Evolutionary conservation across 2,113 vertebrate species (phyloP).

Genomic region (Gnathonemus echidnorhynchus): DNA sequence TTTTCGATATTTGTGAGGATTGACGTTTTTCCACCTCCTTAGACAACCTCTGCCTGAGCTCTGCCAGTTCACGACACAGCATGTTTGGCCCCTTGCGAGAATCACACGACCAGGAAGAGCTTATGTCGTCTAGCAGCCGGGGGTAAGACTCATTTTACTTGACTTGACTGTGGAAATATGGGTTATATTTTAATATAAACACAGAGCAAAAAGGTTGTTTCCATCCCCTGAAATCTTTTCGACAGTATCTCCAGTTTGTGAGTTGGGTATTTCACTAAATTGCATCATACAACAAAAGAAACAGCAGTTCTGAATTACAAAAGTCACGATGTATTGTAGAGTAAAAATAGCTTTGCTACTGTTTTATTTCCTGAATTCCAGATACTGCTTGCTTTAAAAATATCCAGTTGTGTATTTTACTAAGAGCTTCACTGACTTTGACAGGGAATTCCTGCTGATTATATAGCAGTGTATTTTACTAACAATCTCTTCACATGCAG

Average conservation of each 20-base stretch:
- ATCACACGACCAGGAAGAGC: constrained; percentile 49
- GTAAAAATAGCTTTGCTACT: constrained; percentile 5
- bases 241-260: neutral
- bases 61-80: constrained; percentile 57
- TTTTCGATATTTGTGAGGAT: neutral
- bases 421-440: neutral
- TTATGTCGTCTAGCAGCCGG: constrained; percentile 40
- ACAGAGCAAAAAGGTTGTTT: neutral
- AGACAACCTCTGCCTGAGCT: constrained; percentile 67
- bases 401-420: neutral
- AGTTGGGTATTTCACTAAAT: neutral
- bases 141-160: constrained; percentile 50
- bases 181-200: neutral
- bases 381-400: neutral
- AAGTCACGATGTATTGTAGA: neutral
- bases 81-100: constrained; percentile 62
- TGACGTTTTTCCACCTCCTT: neutral
- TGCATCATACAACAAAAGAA: constrained; percentile 10
- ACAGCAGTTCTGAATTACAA: neutral
- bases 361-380: neutral
- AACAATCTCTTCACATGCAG: neutral
- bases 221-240: neutral
- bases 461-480: neutral
- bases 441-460: neutral
- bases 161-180: neutral